Evolutionary conservation across 1,140 invertebrate genomes (phyloP), one percentile per base, ranked within the genome.

Genomic region (Eupeodes corollae): DNA sequence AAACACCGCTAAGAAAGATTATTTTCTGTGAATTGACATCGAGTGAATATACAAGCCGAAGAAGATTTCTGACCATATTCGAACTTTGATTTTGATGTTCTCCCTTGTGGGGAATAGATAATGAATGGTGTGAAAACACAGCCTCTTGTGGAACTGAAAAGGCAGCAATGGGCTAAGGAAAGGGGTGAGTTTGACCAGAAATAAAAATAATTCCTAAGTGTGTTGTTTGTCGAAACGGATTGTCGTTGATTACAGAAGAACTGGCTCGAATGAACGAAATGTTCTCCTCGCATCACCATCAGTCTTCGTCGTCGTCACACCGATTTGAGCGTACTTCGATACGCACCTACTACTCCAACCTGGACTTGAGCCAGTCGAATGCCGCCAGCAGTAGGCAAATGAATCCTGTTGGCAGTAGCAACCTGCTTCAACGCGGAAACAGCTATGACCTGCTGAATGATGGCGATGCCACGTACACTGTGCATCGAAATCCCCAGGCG

Each of bases 91-190:
- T 26, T 26, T 26, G 21, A 26, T 26, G 21, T 5, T 26, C 8
- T 26, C 21, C 21, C 21, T 26, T 26, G 3, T 26, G 21, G 21
- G 21, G 21, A 26, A 26, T 26, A 26, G 21, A 26, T 26, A 26
- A 26, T 26, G 21, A 26, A 26, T 26, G 21, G 58, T 16, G 54
- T 60, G 41, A 62, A 63, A 52, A 63, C 60, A 42, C 63, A 66
- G 47, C 51, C 78, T 26, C 63, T 83, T 49, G 57, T 83, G 51
- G 80, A 83, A 62, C 72, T 79, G 53, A 83, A 83, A 53, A 79
- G 75, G 57, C 65, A 78, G 43, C 81, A 83, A 70, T 83, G 81
- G 81, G 79, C 79, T 43, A 76, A 70, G 57, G 81, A 83, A 70
- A 71, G 72, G 70, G 80, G 81, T 82, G 67, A 50, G 56, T 46